These are phyloP conservation scores for Drosophila pandora DNA, from an alignment of 1,140 invertebrate species.

Conservation along the genomic window DNA sequence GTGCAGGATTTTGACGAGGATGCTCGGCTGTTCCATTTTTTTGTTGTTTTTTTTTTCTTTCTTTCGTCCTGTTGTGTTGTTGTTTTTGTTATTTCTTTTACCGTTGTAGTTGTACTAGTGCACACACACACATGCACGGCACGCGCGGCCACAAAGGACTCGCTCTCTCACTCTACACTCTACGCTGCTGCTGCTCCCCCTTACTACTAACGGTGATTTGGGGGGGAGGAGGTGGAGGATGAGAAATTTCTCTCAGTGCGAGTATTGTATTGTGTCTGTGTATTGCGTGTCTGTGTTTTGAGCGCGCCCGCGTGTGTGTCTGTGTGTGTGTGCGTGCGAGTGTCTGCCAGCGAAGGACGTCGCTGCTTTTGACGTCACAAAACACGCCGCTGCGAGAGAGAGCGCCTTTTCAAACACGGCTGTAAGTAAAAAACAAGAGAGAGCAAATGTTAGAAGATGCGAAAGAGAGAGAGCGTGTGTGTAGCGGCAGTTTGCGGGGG, in stretches of 20 bases:
- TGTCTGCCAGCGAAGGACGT: constrained; percentile 45
- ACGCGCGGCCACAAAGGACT: constrained; percentile 10
- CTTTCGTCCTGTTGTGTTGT: constrained; percentile 1
- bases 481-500: constrained; percentile 40
- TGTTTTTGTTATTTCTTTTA: constrained; percentile 15
- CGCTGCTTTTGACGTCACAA: constrained; percentile 69
- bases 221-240: constrained; percentile 27
- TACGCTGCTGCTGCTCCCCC: background rate
- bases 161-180: constrained; percentile 9
- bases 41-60: constrained; percentile 12
- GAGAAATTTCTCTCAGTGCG: constrained; percentile 53
- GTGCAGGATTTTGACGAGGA: constrained; percentile 89
- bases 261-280: constrained; percentile 41
- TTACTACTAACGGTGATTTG: too few relatives aligned
- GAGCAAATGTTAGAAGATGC: constrained; percentile 4
- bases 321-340: constrained; percentile 35
- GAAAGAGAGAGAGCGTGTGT: constrained; percentile 15
- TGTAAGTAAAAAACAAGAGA: constrained; percentile 44
- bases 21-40: constrained; percentile 83
- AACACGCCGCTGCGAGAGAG: constrained; percentile 32
- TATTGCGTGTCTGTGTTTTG: constrained; percentile 21
- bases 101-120: constrained; percentile 28
- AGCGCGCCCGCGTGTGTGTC: constrained; percentile 22
- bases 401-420: constrained; percentile 49
- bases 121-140: constrained; percentile 45